Evolutionary conservation across 1,140 invertebrate genomes (phyloP).

Genomic region (Micrasema minimum): DNA sequence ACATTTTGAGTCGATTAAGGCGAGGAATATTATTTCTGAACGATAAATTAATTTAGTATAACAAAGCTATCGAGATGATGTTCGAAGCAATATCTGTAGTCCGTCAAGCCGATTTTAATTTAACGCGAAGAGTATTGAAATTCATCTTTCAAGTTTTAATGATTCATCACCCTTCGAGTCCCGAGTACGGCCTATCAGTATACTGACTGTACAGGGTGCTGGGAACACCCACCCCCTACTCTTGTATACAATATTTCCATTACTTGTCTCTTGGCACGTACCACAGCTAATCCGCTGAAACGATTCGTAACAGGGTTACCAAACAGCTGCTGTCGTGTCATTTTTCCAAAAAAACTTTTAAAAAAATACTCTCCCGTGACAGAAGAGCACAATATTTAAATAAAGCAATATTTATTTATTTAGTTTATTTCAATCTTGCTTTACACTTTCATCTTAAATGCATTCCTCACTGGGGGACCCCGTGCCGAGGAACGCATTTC

Average conservation of each 20-base stretch:
- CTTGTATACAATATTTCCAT: constrained; percentile 34
- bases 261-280: constrained; percentile 15
- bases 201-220: too few species aligned
- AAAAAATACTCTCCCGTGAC: too few species aligned
- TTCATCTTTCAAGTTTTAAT: constrained; percentile 38
- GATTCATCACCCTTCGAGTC: constrained; percentile 27
- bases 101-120: constrained; percentile 8
- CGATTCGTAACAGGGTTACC: constrained; percentile 3
- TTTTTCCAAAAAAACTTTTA: neutral
- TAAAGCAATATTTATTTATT: too few species aligned
- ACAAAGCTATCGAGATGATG: constrained; percentile 10
- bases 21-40: too few species aligned
- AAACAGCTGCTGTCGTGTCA: neutral
- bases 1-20: too few species aligned
- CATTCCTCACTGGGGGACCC: too few species aligned
- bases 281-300: constrained; percentile 26
- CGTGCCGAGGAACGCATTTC: too few species aligned
- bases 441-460: too few species aligned
- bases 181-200: too few species aligned
- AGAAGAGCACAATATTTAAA: too few species aligned
- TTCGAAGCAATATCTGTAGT: constrained; percentile 10
- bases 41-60: too few species aligned
- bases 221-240: neutral
- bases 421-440: too few species aligned
- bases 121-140: constrained; percentile 21